phyloP scores from a whole-genome alignment of 1,140 invertebrate species.

The Philotrypesis tridentata region DNA sequence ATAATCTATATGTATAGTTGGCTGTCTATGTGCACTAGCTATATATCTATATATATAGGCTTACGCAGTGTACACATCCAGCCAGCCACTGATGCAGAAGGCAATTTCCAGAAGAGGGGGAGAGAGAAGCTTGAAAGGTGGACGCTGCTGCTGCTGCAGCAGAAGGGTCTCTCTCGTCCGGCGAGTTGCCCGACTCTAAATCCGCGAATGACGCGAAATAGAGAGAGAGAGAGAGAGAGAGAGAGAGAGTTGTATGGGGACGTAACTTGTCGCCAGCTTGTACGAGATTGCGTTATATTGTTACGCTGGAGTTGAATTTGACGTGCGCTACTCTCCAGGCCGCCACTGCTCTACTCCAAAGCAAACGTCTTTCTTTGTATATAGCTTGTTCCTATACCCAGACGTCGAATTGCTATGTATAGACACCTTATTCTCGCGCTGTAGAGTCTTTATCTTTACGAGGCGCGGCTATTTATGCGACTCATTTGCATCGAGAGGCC shows the following conservation, averaged over 20 bases:
- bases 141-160: slow-evolving; percentile 23
- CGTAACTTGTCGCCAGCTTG: slow-evolving; percentile 44
- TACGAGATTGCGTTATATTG: slow-evolving; percentile 8
- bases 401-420: neutral
- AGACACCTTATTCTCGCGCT: neutral
- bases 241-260: slow-evolving; percentile 9
- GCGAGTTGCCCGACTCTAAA: slow-evolving; percentile 28
- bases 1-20: neutral
- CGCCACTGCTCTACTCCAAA: neutral
- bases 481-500: neutral
- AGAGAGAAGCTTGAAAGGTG: slow-evolving; percentile 15
- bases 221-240: neutral
- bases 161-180: slow-evolving; percentile 23
- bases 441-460: neutral
- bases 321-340: too few species aligned
- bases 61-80: neutral
- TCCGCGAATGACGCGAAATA: slow-evolving; percentile 39
- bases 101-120: neutral
- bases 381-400: too few species aligned
- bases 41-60: neutral
- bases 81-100: neutral
- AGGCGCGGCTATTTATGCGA: neutral
- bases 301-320: slow-evolving; percentile 44
- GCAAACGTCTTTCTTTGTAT: neutral
- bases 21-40: neutral